Base-by-base conservation (phyloP, 2,797 vertebrate genomes). In the Malurus splendens region DNA sequence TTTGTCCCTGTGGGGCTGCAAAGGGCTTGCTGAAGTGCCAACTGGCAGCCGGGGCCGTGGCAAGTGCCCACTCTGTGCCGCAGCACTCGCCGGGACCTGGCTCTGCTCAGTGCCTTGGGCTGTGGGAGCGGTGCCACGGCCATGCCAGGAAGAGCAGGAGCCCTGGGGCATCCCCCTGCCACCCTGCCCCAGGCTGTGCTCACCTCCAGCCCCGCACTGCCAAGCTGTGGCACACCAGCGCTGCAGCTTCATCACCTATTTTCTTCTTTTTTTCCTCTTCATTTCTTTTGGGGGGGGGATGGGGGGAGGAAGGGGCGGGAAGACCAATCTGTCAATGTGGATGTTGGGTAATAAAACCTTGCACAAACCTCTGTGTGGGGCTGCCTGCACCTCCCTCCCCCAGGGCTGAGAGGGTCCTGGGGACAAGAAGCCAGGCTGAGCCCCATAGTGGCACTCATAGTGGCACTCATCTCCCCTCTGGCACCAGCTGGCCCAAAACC, bases 281-380 rank as follows among this genome's bases (percentile, higher is more conserved):
- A 11, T 93, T 91, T 85, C 48, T 83, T 89, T 93, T 61, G 72
- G 9, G 61, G n/a, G 41, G 75, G 71, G 67, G 36, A 36, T 1
- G 48, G 55, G 54, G 52, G 84, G 76, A n/a, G 77, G 77, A 84
- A 62, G 33, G 62, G 83, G 86, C 0, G 89, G 92, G 90, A 79
- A 51, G 65, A 90, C 56, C 76, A 93, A 62, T 70, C 83, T 97
- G 96, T 96, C 89, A 88, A 4, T 10, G 61, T 95, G 90, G 89
- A 93, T 95, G 91, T 95, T 96, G 94, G 85, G 93, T 96, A 97
- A 96, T 96, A 97, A 97, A 97, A 94, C 59, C 82, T 94, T 95
- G 78, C 82, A 83, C 51, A 94, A 89, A 95, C 13, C 59, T 90
- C 47, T 61, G 18, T 10, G 0, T 0, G 2, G 70, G 38, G 48